phyloP scores from a whole-genome alignment of 2,888 invertebrate species.

The Micoletzkya japonica region DNA sequence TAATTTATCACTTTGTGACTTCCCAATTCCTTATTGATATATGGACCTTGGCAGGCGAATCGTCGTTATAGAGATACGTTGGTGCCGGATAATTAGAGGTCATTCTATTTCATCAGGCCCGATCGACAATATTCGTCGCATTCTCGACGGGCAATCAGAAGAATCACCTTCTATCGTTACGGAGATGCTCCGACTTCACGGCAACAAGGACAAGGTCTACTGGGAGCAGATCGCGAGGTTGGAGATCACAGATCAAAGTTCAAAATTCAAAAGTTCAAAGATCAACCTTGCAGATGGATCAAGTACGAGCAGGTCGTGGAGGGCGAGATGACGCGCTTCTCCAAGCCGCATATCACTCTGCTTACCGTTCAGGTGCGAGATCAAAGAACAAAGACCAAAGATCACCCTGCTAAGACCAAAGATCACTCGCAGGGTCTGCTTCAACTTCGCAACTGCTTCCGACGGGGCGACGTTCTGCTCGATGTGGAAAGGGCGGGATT shows the following conservation, averaged over 20 bases:
- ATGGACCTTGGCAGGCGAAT: too few species aligned
- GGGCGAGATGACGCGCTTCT: constrained; percentile 69
- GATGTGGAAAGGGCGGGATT: constrained; percentile 32
- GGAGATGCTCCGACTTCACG: neutral
- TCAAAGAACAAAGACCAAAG: neutral
- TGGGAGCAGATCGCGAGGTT: constrained; percentile 29
- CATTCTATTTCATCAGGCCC: constrained; percentile 41
- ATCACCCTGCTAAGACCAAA: neutral
- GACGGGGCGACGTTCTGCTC: constrained; percentile 41
- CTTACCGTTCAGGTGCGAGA: constrained; percentile 66
- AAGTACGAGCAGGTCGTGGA: constrained; percentile 70
- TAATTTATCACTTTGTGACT: neutral
- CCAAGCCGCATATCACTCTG: constrained; percentile 69
- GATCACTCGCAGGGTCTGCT: constrained; percentile 18
- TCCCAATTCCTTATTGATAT: too few species aligned
- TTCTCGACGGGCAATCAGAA: constrained; percentile 32
- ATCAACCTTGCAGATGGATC: constrained; percentile 65
- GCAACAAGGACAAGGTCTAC: neutral
- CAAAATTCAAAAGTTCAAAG: neutral
- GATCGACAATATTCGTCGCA: constrained; percentile 50
- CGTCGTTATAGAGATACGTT: too few species aligned
- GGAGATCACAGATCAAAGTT: neutral
- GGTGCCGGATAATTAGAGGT: too few species aligned
- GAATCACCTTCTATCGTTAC: constrained; percentile 4
- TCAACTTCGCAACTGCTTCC: constrained; percentile 40